Percentiles rank a stretch among this genome's conserved stretches.
Conservation (phyloP, 2,888 invertebrate species). For the Oligia latruncula region DNA sequence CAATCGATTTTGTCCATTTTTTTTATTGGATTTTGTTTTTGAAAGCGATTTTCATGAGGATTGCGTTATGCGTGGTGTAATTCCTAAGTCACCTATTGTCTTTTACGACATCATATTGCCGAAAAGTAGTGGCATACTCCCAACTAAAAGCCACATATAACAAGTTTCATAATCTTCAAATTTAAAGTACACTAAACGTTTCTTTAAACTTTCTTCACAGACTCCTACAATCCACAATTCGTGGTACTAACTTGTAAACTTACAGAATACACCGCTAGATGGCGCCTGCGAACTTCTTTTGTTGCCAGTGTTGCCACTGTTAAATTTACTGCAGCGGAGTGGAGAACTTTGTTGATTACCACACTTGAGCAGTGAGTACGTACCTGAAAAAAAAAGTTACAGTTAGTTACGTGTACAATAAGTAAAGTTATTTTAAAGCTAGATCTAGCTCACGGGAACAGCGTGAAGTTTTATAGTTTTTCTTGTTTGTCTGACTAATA, state of each 20-base stretch:
- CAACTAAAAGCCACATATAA: neutral
- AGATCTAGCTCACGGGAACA: neutral
- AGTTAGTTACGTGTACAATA: constrained; percentile 39
- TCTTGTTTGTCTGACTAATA: neutral
- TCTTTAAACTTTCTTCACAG: constrained; percentile 35
- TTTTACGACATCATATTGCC: neutral
- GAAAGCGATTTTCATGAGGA: neutral
- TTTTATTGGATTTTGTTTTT: too few relatives aligned
- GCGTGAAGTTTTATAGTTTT: neutral
- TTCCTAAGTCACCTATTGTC: neutral
- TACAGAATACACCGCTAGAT: constrained; percentile 66
- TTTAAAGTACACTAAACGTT: constrained; percentile 30
- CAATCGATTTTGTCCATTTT: too few relatives aligned
- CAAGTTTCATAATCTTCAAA: constrained; percentile 19
- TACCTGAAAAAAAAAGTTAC: constrained; percentile 72
- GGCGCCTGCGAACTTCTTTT: constrained; percentile 72
- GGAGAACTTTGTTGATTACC: constrained; percentile 68
- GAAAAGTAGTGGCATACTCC: neutral
- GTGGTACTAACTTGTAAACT: constrained; percentile 44
- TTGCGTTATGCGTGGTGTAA: neutral
- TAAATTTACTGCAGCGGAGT: constrained; percentile 71
- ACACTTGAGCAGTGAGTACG: constrained; percentile 52
- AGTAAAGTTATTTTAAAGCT: constrained; percentile 10
- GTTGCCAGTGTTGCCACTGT: constrained; percentile 79
- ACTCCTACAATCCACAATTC: constrained; percentile 26